A percentile compares a stretch with the other conserved stretches of the same genome.
Evolutionary conservation across 2,797 vertebrate species (phyloP).

Genomic region (Scleropages formosus): DNA sequence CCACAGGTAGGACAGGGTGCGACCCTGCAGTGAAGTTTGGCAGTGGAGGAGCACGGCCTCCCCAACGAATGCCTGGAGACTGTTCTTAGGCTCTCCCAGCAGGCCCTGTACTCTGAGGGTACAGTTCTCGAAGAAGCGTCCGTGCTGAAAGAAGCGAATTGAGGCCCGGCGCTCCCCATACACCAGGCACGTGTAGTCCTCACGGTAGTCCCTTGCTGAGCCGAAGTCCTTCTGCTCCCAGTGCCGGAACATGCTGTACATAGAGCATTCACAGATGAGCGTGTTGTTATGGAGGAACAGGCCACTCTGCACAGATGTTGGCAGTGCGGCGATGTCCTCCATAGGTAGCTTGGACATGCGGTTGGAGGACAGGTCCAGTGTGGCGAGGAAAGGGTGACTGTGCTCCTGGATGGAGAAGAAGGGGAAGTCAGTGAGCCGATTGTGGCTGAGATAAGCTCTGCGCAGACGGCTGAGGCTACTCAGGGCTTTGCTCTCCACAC

Average conservation of each 20-base stretch:
- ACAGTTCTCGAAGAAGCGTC: constrained; percentile 81
- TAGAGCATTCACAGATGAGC: constrained; percentile 80
- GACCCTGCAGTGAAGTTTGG: constrained; percentile 63
- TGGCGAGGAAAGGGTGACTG: constrained; percentile 72
- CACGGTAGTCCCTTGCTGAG: constrained; percentile 73
- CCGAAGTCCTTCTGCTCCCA: constrained; percentile 81
- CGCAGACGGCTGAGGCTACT: constrained; percentile 69
- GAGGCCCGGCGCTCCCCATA: constrained; percentile 66
- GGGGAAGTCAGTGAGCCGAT: constrained; percentile 82
- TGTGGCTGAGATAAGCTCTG: constrained; percentile 86
- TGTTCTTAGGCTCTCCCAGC: constrained; percentile 53
- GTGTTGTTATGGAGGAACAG: constrained; percentile 93
- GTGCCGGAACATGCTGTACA: constrained; percentile 82
- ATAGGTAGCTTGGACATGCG: constrained; percentile 73
- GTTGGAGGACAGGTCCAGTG: constrained; percentile 92
- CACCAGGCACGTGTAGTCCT: constrained; percentile 78
- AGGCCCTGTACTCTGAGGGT: constrained; percentile 46
- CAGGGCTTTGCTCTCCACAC: constrained; percentile 74
- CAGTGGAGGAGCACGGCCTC: constrained; percentile 74
- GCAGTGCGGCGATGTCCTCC: constrained; percentile 77
- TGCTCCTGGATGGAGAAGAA: constrained; percentile 81
- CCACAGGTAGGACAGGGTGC: constrained; percentile 75
- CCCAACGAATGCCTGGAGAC: constrained; percentile 67
- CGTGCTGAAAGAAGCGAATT: constrained; percentile 75
- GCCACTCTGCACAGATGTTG: constrained; percentile 76